phyloP scores from a whole-genome alignment of 2,113 vertebrate genomes.

The Equus quagga region DNA sequence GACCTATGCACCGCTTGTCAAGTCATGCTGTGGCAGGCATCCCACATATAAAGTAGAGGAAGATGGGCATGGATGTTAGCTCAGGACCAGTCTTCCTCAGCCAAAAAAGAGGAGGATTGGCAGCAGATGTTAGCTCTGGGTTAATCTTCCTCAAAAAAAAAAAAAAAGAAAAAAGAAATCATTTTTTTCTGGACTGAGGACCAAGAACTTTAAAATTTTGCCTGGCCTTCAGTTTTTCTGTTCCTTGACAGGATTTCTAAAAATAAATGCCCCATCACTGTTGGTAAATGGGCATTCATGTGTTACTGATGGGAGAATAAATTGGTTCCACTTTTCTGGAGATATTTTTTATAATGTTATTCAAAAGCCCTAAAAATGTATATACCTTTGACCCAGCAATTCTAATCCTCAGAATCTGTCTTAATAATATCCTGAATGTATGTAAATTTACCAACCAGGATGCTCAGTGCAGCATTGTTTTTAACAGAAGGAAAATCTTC shows the following conservation, averaged over 20 bases:
- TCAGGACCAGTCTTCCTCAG: too few species aligned
- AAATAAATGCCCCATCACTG: neutral
- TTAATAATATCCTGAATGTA: neutral
- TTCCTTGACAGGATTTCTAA: constrained; percentile 1
- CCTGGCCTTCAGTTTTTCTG: neutral
- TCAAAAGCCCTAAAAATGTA: neutral
- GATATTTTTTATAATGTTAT: neutral
- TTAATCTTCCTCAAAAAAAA: too few species aligned
- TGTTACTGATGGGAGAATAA: neutral
- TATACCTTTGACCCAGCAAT: neutral
- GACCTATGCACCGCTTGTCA: too few species aligned
- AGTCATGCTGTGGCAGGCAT: too few species aligned
- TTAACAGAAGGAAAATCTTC: neutral
- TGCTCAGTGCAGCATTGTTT: neutral
- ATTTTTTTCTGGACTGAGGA: neutral
- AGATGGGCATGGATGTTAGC: too few species aligned
- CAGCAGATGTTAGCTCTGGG: too few species aligned
- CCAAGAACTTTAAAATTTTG: neutral
- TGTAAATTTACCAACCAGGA: neutral
- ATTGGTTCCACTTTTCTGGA: neutral
- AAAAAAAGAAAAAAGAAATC: neutral
- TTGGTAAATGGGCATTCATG: constrained; percentile 7
- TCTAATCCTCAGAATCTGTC: constrained; percentile 30
- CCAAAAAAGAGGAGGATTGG: too few species aligned
- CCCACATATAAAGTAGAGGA: too few species aligned